Conservation (phyloP, 2,888 invertebrate species). For the Craniophora ligustri region DNA sequence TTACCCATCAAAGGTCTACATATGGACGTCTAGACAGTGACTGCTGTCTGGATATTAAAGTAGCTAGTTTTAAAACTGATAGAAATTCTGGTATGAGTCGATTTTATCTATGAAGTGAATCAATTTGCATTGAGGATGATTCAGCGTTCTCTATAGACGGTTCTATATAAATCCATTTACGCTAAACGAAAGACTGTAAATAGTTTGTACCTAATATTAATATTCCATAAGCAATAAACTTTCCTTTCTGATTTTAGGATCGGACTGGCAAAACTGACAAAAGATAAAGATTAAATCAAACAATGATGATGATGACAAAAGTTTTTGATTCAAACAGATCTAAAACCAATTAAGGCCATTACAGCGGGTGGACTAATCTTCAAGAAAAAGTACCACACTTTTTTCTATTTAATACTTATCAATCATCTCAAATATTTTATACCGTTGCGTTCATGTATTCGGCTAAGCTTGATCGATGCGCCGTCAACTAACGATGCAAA, state of each 20-base stretch:
- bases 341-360: no score
- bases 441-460: constrained; percentile 34
- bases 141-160: constrained; percentile 3
- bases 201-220: no score
- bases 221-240: no score
- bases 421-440: constrained; percentile 37
- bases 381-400: background rate
- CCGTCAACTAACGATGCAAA: constrained; percentile 54
- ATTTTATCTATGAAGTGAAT: constrained; percentile 23
- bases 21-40: constrained; percentile 36
- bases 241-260: no score
- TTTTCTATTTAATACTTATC: constrained; percentile 17
- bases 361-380: background rate
- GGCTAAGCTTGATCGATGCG: constrained; percentile 50
- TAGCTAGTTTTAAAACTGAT: constrained; percentile 30
- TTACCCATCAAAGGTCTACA: constrained; percentile 35
- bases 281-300: background rate
- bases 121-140: constrained; percentile 23
- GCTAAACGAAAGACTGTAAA: background rate
- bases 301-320: no score
- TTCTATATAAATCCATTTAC: background rate
- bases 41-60: constrained; percentile 33
- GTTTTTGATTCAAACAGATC: no score
- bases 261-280: background rate
- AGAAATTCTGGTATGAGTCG: constrained; percentile 9